Percentiles rank a stretch among this genome's conserved stretches.
Evolutionary conservation across 2,888 invertebrate genomes (phyloP).

Genomic region (Melinaea menophilus): DNA sequence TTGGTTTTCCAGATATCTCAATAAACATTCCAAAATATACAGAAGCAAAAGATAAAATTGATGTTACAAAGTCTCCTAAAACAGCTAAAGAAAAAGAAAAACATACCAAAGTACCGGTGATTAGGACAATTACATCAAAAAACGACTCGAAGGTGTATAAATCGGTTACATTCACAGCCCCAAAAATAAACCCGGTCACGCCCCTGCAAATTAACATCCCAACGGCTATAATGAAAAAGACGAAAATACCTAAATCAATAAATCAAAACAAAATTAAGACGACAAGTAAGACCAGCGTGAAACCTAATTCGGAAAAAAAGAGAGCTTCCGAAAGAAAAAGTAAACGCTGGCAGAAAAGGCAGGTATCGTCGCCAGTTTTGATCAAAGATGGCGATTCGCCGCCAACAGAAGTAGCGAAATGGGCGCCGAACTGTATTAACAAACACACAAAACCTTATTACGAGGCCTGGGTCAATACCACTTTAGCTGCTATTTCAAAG

Average conservation of each 20-base stretch:
- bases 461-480: conserved; percentile 65
- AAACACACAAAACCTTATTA: conserved; percentile 59
- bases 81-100: not conserved
- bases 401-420: conserved; percentile 57
- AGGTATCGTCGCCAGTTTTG: conserved; percentile 27
- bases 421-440: conserved; percentile 49
- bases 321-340: conserved; percentile 24
- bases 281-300: conserved; percentile 8
- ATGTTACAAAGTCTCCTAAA: not conserved
- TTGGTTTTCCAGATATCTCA: not conserved
- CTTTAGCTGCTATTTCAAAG: conserved; percentile 49
- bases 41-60: not conserved
- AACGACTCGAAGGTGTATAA: conserved; percentile 7
- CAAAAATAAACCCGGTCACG: conserved; percentile 1
- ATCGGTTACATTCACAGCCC: conserved; percentile 8
- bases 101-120: not conserved
- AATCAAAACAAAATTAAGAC: conserved; percentile 11
- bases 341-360: conserved; percentile 12
- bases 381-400: conserved; percentile 36
- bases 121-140: not conserved
- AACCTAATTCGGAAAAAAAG: conserved; percentile 8
- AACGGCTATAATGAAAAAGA: not conserved
- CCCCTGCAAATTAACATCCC: conserved; percentile 14
- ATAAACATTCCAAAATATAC: too few species aligned
- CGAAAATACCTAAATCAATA: conserved; percentile 9